Conservation (phyloP, 2,888 invertebrate genomes). For the Sussaba pulchella region DNA sequence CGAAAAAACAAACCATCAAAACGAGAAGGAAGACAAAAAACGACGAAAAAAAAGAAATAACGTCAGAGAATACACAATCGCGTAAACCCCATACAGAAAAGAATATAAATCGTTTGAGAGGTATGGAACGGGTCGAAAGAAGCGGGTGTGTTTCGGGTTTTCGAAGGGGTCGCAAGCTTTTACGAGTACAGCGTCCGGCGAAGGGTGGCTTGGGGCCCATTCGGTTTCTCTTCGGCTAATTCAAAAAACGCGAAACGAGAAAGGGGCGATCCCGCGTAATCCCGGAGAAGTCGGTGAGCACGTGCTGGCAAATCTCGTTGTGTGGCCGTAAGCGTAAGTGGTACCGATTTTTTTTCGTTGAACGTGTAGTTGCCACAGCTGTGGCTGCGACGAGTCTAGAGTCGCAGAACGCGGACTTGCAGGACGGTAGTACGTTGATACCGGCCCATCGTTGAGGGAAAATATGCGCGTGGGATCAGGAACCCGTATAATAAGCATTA, state of each 20-base stretch:
- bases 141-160: conserved; percentile 5
- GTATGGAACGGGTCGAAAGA: conserved; percentile 28
- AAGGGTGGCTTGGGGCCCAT: conserved; percentile 47
- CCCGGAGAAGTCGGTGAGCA: conserved; percentile 61
- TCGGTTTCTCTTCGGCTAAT: conserved; percentile 54
- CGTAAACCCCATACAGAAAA: conserved; percentile 21
- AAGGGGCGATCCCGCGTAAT: conserved; percentile 60
- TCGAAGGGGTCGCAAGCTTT: conserved; percentile 52
- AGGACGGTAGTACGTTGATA: too few species aligned
- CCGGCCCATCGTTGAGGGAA: not conserved
- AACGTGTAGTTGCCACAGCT: conserved; percentile 14
- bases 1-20: not conserved
- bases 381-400: conserved; percentile 27
- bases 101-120: conserved; percentile 43
- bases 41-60: not conserved
- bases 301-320: conserved; percentile 32
- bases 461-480: conserved; percentile 43
- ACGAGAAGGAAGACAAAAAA: too few species aligned
- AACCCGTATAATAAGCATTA: conserved; percentile 77
- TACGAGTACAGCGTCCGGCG: conserved; percentile 32
- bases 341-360: conserved; percentile 22
- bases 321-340: conserved; percentile 13
- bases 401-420: conserved; percentile 18
- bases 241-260: conserved; percentile 55
- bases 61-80: conserved; percentile 18